Evolutionary conservation across 1,140 invertebrate species (phyloP), one percentile per base, ranked within the genome.

Genomic region (Micrasema longulum): DNA sequence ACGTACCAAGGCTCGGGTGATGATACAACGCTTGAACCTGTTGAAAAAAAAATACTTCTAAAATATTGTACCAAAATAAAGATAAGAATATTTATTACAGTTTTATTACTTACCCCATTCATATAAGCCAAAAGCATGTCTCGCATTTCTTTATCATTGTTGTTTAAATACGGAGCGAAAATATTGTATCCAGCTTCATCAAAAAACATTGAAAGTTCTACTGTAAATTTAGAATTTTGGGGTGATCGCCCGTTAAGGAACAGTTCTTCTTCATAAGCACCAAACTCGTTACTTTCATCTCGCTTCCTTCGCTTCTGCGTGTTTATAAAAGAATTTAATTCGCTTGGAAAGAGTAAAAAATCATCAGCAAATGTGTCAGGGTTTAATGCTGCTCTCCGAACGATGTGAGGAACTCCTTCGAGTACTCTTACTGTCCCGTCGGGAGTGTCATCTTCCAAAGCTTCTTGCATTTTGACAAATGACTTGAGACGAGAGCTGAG

Each of bases 101-200:
- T 45, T 23, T 2, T 22, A 36, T 36, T 7, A 60, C 84, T 84
- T 82, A 91, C 88, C 60, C 90, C 90, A 81, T 93, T 93, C 45
- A 93, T 85, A 75, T 92, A 93, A 12, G 91, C 91, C 6, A 93
- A 78, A 1, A 93, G 78, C 88, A 93, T 90, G 78, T 93, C 89
- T 20, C 88, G 83, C 4, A 93, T 79, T 75, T 89, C 87, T 18
- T 80, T 80, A 41, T 92, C 90, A 76, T 91, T 86, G 63, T 87
- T 84, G 52, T 88, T 84, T 26, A 92, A 87, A 76, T 87, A 90
- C 1, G 91, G 89, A n/a, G 88, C 80, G 77, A 93, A 92, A 1
- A 89, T 84, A 76, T 87, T 88, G 74, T 92, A 92, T 0, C 85
- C 91, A 2, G 90, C 85, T 77, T 91, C 88, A 75, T 93, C 92